Evolutionary conservation across 1,140 invertebrate genomes (phyloP), one percentile per base, ranked within the genome.

Genomic region (Ceratina japonica): DNA sequence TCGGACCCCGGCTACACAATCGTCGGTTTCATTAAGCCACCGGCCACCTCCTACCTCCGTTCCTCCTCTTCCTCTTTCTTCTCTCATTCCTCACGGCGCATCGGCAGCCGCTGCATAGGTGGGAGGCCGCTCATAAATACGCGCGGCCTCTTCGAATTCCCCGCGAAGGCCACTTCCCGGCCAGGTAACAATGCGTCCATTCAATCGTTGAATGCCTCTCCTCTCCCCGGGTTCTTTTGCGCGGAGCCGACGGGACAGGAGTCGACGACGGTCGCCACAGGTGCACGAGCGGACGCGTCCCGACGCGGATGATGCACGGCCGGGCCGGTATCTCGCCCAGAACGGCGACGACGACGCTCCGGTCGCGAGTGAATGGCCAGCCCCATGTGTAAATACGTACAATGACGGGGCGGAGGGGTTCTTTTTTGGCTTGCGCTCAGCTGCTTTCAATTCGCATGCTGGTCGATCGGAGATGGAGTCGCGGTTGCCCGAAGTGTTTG

Each of bases 121-220:
- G 71, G 78, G 51, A 62, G 64, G n/a, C 37, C 62, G 65, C 31
- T 62, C 73, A 80, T 76, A 80, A 80, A 80, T 80, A 75, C 80
- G 13, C 74, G 63, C 62, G 75, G 10, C 5, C 37, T 86, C 70
- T 84, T 76, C 58, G 70, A 80, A 56, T 83, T 65, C 69, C 61
- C 18, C 24, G 27, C 75, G 16, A 31, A 27, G 62, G 75, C 73
- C 80, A 79, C 84, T 83, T 75, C 68, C 75, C 54, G 63, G 44
- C 51, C 51, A 70, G 79, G 74, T 79, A 87, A 87, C 84, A 87
- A 87, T 86, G 86, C 84, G 66, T 20, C 84, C 82, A 82, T 86
- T 87, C 79, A 80, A 71, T 15, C 74, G 66, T 78, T 84, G 72
- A 86, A 87, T 84, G 4, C 27, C 16, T 58, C 52, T 22, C 27